phyloP scores from a whole-genome alignment of 2,113 vertebrate genomes.

The Lichenostomus cassidix region DNA sequence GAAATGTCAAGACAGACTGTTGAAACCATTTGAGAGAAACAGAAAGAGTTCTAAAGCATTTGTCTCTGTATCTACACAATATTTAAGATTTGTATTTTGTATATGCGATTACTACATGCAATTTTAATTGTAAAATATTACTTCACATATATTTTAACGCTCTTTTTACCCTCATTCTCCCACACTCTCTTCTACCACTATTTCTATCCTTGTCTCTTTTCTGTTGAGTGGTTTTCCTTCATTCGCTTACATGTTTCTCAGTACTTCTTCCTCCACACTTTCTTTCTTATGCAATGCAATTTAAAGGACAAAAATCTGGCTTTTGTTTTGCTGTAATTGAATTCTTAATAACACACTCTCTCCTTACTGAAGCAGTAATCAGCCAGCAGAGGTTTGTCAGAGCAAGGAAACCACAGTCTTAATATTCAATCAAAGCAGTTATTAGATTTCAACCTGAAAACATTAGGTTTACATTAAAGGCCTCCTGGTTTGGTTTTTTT shows the following conservation, averaged over 20 bases:
- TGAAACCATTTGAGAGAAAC: not conserved
- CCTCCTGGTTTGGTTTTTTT: not conserved
- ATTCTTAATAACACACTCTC: not conserved
- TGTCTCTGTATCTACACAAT: not conserved
- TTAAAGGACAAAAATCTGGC: not conserved
- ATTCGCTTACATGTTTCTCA: not conserved
- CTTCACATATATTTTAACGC: not conserved
- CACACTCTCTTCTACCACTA: not conserved
- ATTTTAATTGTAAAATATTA: not conserved
- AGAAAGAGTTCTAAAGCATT: not conserved
- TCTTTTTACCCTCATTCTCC: not conserved
- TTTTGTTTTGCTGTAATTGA: not conserved
- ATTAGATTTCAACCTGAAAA: slow-evolving; percentile 9
- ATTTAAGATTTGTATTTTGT: not conserved
- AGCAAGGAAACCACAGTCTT: not conserved
- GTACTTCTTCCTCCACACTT: not conserved
- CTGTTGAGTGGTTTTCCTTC: not conserved
- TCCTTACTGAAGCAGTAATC: not conserved
- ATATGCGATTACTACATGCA: not conserved
- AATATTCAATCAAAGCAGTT: slow-evolving; percentile 9
- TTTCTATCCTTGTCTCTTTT: not conserved
- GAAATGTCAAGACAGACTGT: not conserved
- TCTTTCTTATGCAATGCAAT: not conserved
- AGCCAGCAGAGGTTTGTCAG: not conserved
- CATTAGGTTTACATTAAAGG: not conserved